A percentile compares a stretch with the other conserved stretches of the same genome.
Conservation (phyloP, 2,888 invertebrate genomes). For the Trichopoda pennipes region DNA sequence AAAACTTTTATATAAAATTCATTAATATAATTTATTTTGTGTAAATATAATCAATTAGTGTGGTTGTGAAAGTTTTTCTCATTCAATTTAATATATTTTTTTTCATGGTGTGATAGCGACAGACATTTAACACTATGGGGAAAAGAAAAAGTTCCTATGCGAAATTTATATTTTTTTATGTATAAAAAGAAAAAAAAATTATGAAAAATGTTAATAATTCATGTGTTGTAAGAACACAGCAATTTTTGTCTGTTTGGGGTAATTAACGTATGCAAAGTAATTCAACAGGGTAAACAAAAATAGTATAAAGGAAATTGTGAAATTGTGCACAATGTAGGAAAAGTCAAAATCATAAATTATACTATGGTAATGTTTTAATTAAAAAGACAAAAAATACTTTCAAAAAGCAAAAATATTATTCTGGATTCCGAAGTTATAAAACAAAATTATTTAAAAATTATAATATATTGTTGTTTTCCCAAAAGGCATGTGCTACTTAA, state of each 20-base stretch:
- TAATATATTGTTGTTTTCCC: too few relatives aligned
- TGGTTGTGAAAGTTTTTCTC: constrained; percentile 59
- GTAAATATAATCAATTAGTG: constrained; percentile 67
- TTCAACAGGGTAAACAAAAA: too few relatives aligned
- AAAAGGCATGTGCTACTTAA: too few relatives aligned
- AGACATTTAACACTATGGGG: background rate
- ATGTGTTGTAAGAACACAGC: constrained; percentile 22
- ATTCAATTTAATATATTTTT: background rate
- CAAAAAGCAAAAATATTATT: too few relatives aligned
- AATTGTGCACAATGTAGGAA: background rate
- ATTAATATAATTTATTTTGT: constrained; percentile 61
- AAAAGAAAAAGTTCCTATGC: constrained; percentile 36
- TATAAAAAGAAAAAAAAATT: too few relatives aligned
- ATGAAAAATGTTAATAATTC: constrained; percentile 36
- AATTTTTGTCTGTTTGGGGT: constrained; percentile 15
- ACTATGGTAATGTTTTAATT: background rate
- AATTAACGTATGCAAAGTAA: constrained; percentile 39
- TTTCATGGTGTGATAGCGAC: background rate
- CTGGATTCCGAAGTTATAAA: too few relatives aligned
- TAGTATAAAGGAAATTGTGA: background rate
- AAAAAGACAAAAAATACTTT: background rate
- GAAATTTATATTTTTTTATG: constrained; percentile 3
- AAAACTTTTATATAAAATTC: constrained; percentile 62
- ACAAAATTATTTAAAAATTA: too few relatives aligned
- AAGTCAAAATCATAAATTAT: background rate